Percentiles rank a stretch among this genome's conserved stretches.
phyloP scores from a whole-genome alignment of 2,888 invertebrate genomes.

The Synergus umbraculus region DNA sequence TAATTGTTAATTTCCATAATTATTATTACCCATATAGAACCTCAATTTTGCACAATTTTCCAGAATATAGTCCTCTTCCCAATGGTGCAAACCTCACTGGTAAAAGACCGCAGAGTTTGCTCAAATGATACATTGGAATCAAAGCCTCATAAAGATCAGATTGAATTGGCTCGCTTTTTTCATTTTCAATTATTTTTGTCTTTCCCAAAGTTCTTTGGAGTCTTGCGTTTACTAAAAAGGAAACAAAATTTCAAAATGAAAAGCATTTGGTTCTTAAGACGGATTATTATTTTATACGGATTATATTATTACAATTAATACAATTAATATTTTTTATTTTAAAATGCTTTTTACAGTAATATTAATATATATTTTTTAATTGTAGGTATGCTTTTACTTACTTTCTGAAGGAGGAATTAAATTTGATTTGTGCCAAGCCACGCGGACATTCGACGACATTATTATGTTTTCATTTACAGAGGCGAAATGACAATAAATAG shows the following conservation, averaged over 20 bases:
- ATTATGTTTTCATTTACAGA: not conserved
- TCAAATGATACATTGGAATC: conserved; percentile 69
- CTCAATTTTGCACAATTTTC: conserved; percentile 56
- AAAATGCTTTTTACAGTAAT: not conserved
- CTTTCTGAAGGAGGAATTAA: not conserved
- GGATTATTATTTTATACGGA: too few species aligned
- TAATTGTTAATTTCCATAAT: conserved; percentile 35
- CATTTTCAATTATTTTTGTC: conserved; percentile 12
- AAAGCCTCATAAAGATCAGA: conserved; percentile 69
- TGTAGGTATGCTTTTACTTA: not conserved
- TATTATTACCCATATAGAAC: conserved; percentile 69
- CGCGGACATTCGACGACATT: not conserved
- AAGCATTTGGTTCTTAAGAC: not conserved
- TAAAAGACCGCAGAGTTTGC: conserved; percentile 68
- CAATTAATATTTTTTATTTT: not conserved
- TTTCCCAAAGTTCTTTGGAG: not conserved
- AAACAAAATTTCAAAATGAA: not conserved
- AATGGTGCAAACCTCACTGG: conserved; percentile 66
- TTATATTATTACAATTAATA: too few species aligned
- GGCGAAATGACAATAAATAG: not conserved
- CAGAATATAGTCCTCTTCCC: conserved; percentile 62
- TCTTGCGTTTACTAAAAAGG: not conserved
- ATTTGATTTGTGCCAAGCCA: not conserved
- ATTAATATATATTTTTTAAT: not conserved
- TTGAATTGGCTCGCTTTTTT: conserved; percentile 42